phyloP scores from a whole-genome alignment of 2,888 invertebrate genomes.

The Liposcelis brunnea region DNA sequence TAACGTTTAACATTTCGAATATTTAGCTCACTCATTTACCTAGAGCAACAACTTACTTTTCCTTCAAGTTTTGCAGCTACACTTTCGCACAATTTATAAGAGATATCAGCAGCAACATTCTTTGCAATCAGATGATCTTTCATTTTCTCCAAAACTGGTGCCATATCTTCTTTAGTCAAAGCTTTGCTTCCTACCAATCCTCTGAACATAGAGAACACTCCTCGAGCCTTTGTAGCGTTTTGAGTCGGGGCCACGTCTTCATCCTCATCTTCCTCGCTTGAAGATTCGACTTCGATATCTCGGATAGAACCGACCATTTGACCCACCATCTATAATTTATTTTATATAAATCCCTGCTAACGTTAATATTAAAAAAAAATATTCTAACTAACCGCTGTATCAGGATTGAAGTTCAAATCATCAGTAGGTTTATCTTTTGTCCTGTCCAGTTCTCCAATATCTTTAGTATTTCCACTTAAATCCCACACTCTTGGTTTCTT shows the following conservation, averaged over 20 bases:
- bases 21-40: not conserved
- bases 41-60: conserved; percentile 43
- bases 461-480: conserved; percentile 58
- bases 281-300: conserved; percentile 62
- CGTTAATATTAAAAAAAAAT: not conserved
- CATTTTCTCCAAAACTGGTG: conserved; percentile 78
- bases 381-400: conserved; percentile 36
- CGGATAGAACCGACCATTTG: conserved; percentile 69
- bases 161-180: conserved; percentile 60
- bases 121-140: conserved; percentile 90
- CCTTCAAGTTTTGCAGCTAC: conserved; percentile 82
- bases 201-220: conserved; percentile 76
- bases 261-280: conserved; percentile 32
- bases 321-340: conserved; percentile 52
- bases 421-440: conserved; percentile 55
- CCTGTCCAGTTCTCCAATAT: conserved; percentile 62
- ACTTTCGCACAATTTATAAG: conserved; percentile 83
- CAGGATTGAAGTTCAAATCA: conserved; percentile 39
- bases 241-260: conserved; percentile 22
- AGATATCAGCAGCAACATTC: conserved; percentile 94
- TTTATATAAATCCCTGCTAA: conserved; percentile 11
- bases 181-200: conserved; percentile 81
- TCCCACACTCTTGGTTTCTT: conserved; percentile 89
- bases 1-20: not conserved
- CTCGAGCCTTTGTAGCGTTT: conserved; percentile 26